These are phyloP conservation scores for Atrina japonica DNA, from an alignment of 2,888 invertebrate species.

Conservation along the genomic window DNA sequence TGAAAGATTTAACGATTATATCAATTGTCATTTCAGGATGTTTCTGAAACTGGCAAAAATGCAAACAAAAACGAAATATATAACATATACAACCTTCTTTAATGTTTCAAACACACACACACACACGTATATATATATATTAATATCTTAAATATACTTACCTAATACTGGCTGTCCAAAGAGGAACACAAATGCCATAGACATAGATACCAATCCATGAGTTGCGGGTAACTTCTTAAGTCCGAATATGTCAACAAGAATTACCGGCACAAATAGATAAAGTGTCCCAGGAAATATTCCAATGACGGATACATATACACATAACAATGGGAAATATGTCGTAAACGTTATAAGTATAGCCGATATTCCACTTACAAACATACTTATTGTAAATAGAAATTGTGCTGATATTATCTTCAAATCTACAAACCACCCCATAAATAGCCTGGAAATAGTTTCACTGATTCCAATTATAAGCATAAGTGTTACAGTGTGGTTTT, in stretches of 20 bases:
- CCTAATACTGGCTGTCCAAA: slow-evolving; percentile 24
- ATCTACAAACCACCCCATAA: slow-evolving; percentile 88
- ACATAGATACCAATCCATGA: slow-evolving; percentile 18
- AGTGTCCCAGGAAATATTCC: slow-evolving; percentile 28
- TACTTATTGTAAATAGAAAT: slow-evolving; percentile 20
- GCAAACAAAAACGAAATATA: too few relatives aligned
- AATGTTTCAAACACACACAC: too few relatives aligned
- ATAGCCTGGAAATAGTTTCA: slow-evolving; percentile 87
- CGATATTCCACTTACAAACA: slow-evolving; percentile 11
- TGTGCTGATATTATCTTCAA: slow-evolving; percentile 86
- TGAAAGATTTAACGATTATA: too few relatives aligned
- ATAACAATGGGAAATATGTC: neutral
- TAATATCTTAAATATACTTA: too few relatives aligned
- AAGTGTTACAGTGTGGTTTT: slow-evolving; percentile 30
- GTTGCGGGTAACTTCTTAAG: slow-evolving; percentile 30
- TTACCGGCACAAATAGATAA: slow-evolving; percentile 20
- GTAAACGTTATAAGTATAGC: slow-evolving; percentile 4
- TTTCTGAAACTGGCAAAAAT: too few relatives aligned
- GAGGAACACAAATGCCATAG: neutral
- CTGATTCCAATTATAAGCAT: slow-evolving; percentile 88
- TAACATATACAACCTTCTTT: too few relatives aligned
- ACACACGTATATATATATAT: too few relatives aligned
- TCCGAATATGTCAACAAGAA: slow-evolving; percentile 25
- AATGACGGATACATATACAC: slow-evolving; percentile 18
- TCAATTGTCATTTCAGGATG: too few relatives aligned